These are phyloP conservation scores for Trigoniulus corallinus DNA, from an alignment of 1,140 invertebrate genomes.

Conservation along the genomic window DNA sequence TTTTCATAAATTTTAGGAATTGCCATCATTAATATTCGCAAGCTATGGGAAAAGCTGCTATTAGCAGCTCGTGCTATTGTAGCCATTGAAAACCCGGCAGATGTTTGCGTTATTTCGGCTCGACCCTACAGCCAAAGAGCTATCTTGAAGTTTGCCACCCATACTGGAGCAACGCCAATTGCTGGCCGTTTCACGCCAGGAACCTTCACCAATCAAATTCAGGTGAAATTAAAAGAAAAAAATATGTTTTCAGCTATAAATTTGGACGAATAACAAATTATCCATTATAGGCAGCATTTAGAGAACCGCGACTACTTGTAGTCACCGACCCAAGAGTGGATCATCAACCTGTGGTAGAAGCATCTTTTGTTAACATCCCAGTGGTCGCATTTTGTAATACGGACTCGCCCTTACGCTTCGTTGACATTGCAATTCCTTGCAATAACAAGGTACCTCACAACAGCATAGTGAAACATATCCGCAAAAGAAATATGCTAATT, in stretches of 20 bases:
- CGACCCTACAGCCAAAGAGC: constrained; percentile 90
- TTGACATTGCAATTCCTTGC: constrained; percentile 98
- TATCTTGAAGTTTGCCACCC: constrained; percentile 94
- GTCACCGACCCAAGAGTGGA: constrained; percentile 91
- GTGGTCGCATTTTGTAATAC: constrained; percentile 98
- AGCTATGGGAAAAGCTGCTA: constrained; percentile 96
- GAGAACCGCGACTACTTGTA: constrained; percentile 89
- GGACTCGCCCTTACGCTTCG: constrained; percentile 81
- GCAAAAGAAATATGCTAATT: not conserved
- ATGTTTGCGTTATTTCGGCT: constrained; percentile 92
- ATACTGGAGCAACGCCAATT: constrained; percentile 94
- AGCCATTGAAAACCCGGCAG: constrained; percentile 91
- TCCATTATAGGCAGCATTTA: constrained; percentile 72
- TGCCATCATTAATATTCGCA: constrained; percentile 87
- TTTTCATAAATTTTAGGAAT: constrained; percentile 37
- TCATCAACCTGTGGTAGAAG: constrained; percentile 96
- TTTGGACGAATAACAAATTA: no score
- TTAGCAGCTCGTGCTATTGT: constrained; percentile 94
- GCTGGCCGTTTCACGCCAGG: constrained; percentile 98
- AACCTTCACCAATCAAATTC: constrained; percentile 91
- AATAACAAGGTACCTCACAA: constrained; percentile 68
- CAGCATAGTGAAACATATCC: not conserved
- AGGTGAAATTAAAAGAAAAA: no score
- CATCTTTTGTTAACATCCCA: constrained; percentile 98
- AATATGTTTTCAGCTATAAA: no score